A percentile compares a stretch with the other conserved stretches of the same genome.
Evolutionary conservation across 1,140 invertebrate genomes (phyloP).

Genomic region (Hydropsyche tenuis): DNA sequence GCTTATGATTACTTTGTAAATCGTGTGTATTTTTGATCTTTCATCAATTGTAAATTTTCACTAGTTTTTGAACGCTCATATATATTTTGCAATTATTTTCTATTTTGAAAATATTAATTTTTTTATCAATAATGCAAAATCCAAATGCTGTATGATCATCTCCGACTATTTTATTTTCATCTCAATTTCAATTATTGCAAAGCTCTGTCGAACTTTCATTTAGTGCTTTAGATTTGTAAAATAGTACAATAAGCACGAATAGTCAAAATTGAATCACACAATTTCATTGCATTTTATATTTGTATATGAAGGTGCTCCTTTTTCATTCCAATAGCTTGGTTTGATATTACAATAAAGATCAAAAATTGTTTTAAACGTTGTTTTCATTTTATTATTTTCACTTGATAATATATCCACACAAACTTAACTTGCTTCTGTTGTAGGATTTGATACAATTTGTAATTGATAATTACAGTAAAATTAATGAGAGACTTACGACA

Average conservation of each 20-base stretch:
- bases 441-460: neutral
- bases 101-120: no score
- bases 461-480: no score
- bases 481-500: no score
- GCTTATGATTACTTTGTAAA: no score
- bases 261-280: slow-evolving; percentile 6
- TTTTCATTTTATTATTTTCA: slow-evolving; percentile 27
- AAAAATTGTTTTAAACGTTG: slow-evolving; percentile 7
- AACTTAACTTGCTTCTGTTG: neutral
- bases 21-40: no score
- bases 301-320: slow-evolving; percentile 32
- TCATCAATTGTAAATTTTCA: no score
- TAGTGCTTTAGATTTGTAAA: slow-evolving; percentile 7
- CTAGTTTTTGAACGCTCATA: no score
- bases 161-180: neutral
- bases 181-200: neutral
- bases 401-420: no score
- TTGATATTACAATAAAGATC: slow-evolving; percentile 30
- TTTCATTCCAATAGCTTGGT: slow-evolving; percentile 28
- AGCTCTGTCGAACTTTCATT: neutral
- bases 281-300: slow-evolving; percentile 19
- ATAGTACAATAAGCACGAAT: slow-evolving; percentile 25
- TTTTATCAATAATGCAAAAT: neutral
- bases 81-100: no score
- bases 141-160: slow-evolving; percentile 4